A percentile compares a stretch with the other conserved stretches of the same genome.
Conservation (phyloP, 2,113 vertebrate species). For the Tautogolabrus adspersus region DNA sequence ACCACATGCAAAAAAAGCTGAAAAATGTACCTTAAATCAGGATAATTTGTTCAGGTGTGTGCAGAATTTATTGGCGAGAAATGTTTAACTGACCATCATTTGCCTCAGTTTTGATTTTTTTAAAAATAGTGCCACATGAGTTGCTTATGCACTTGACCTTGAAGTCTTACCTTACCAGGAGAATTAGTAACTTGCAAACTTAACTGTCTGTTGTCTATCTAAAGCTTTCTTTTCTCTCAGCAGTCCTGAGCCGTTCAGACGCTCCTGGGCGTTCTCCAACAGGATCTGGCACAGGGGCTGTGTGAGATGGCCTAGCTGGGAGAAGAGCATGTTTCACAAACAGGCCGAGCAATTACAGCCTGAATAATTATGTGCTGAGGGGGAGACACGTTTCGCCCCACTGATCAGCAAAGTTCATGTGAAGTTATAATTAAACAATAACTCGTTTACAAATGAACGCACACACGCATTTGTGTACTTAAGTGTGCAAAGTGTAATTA, state of each 20-base stretch:
- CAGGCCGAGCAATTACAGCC: conserved; percentile 78
- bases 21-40: no score
- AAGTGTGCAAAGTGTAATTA: conserved; percentile 82
- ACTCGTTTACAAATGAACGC: conserved; percentile 84
- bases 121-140: not conserved
- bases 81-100: no score
- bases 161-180: not conserved
- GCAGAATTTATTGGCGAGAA: no score
- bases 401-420: conserved; percentile 82
- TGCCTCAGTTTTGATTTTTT: no score
- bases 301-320: conserved; percentile 38
- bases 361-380: conserved; percentile 80
- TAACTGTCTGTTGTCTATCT: not conserved
- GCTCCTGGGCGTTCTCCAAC: not conserved
- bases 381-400: conserved; percentile 78
- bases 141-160: no score
- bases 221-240: not conserved
- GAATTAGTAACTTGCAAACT: not conserved
- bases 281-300: conserved; percentile 4
- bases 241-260: not conserved
- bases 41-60: no score
- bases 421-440: conserved; percentile 86
- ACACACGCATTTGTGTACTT: conserved; percentile 79
- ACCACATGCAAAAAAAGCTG: no score
- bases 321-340: conserved; percentile 69